A percentile compares a stretch with the other conserved stretches of the same genome.
These are phyloP conservation scores for Pelobates cultripes DNA, from an alignment of 2,797 vertebrate species.

Conservation along the genomic window DNA sequence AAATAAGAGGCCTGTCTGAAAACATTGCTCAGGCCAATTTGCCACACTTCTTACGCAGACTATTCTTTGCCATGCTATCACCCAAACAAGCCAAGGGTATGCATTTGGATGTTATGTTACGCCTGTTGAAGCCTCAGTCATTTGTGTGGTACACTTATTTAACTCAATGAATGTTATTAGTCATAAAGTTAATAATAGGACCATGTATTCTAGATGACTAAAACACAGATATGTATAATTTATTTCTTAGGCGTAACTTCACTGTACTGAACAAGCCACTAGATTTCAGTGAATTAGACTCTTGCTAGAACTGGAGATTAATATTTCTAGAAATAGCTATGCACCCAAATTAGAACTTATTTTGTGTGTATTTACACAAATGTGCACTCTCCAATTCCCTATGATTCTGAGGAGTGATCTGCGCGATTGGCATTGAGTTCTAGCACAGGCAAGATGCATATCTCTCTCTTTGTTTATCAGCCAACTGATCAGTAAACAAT, in stretches of 20 bases:
- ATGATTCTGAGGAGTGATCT: constrained; percentile 46
- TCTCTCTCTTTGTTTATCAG: constrained; percentile 49
- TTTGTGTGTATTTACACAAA: constrained; percentile 31
- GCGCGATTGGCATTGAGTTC: constrained; percentile 47
- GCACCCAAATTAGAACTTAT: constrained; percentile 23
- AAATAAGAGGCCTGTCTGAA: too few relatives aligned
- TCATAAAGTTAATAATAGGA: too few relatives aligned
- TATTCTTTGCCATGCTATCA: too few relatives aligned
- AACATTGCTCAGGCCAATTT: too few relatives aligned
- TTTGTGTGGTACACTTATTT: too few relatives aligned
- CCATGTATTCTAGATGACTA: too few relatives aligned
- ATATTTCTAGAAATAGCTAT: neutral
- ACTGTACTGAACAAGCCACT: neutral
- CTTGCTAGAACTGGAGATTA: neutral
- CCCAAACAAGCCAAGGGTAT: too few relatives aligned
- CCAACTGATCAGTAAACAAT: constrained; percentile 54
- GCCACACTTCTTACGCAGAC: too few relatives aligned
- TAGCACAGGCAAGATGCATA: constrained; percentile 40
- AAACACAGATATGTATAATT: too few relatives aligned
- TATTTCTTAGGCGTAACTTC: neutral
- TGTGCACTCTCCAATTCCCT: constrained; percentile 17
- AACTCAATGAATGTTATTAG: too few relatives aligned
- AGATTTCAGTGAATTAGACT: neutral
- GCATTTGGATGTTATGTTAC: too few relatives aligned
- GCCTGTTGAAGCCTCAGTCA: too few relatives aligned